Base-by-base conservation (phyloP, 2,113 vertebrate genomes). In the Siniperca knerii region DNA sequence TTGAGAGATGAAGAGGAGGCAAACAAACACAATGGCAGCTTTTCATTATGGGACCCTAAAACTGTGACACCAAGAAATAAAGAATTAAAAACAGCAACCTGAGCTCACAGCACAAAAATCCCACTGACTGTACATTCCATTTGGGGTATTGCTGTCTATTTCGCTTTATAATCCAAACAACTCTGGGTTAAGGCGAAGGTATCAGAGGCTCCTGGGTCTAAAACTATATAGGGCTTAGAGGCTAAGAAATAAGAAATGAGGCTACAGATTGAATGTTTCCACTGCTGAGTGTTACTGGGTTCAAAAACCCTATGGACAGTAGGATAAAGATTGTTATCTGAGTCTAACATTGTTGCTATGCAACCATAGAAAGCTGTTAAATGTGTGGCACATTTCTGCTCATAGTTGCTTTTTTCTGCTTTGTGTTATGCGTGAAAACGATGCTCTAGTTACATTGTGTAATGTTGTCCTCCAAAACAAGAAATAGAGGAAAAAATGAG, bases 11-110 rank as follows among this genome's bases (percentile, higher is more conserved):
- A 87, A 87, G 82, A 90, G 88, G 80, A 84, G 79, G 88, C 87
- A 90, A 93, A 93, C 83, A 94, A 93, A 93, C 78, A 88, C 81
- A 81, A 75, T 71, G 76, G 64, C 73, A 77, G 81, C 82, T 85
- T 87, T 91, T 91, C 78, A 89, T 90, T 89, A 85, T 70, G 72
- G 65, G 81, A 91, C 78, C 81, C 79, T 90, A 85, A 84, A 93
- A 86, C 81, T 85, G 71, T 90, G 89, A 89, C 86, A 82, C 54
- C 10, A 54, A 68, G 67, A 82, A 83, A 87, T 73, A 76, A 83
- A 84, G 55, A 71, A 80, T 13, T 13, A 74, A 48, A 55, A 79
- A 65, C 37, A 75, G 66, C 75, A 82, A 70, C 33, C 60, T 40
- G 21, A 81, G 71, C 83, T 85, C 44, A 54, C 37, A 58, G 61